phyloP scores from a whole-genome alignment of 2,888 invertebrate species.

The Phyto melanocephala region DNA sequence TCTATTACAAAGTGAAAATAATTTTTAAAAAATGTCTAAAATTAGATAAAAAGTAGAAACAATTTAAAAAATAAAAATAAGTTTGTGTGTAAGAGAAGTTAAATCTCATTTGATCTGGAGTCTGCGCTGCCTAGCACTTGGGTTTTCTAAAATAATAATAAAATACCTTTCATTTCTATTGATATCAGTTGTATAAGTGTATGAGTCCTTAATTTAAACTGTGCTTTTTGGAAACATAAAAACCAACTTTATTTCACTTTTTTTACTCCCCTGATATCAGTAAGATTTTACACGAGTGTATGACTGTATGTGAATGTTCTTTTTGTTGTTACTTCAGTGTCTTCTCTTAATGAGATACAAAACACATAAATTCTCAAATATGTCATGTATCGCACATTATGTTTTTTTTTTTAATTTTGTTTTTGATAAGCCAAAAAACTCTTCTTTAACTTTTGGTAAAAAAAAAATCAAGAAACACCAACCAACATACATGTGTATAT shows the following conservation, averaged over 20 bases:
- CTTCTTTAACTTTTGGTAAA: slow-evolving; percentile 51
- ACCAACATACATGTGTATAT: slow-evolving; percentile 4
- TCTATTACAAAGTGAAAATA: too few relatives aligned
- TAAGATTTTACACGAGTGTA: not conserved
- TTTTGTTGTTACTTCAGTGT: slow-evolving; percentile 48
- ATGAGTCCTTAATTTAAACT: slow-evolving; percentile 41
- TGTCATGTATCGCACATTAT: slow-evolving; percentile 76
- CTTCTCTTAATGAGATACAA: slow-evolving; percentile 76
- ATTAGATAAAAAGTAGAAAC: too few relatives aligned
- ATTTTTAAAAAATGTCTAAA: too few relatives aligned
- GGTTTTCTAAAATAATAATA: too few relatives aligned
- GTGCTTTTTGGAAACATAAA: slow-evolving; percentile 24
- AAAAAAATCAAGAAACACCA: not conserved
- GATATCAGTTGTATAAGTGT: not conserved
- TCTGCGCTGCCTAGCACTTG: too few relatives aligned
- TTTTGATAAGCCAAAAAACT: slow-evolving; percentile 74
- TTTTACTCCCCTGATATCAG: slow-evolving; percentile 38
- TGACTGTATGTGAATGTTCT: slow-evolving; percentile 50
- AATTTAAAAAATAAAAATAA: too few relatives aligned
- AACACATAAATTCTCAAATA: slow-evolving; percentile 77
- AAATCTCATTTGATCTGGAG: too few relatives aligned
- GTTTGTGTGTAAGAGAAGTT: too few relatives aligned
- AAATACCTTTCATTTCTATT: not conserved
- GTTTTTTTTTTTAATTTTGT: slow-evolving; percentile 61
- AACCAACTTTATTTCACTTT: slow-evolving; percentile 8